Evolutionary conservation across 2,797 vertebrate genomes (phyloP).

Genomic region (Rhinoraja longicauda): DNA sequence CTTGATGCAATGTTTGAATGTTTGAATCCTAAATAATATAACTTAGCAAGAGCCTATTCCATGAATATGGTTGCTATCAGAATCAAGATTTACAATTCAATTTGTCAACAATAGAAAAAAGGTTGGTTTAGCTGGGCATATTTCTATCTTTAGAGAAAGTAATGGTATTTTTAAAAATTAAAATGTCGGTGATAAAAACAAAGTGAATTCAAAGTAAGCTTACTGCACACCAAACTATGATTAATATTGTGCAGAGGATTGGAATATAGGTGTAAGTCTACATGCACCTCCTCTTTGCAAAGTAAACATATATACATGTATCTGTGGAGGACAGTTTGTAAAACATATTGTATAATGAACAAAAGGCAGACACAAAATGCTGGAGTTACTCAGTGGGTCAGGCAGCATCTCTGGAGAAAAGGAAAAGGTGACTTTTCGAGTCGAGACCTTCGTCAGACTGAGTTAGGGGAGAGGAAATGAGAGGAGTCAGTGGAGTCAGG

Average conservation of each 20-base stretch:
- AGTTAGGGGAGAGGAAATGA: too few relatives aligned
- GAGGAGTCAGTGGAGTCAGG: too few relatives aligned
- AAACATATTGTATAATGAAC: background rate
- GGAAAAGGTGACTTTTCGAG: too few relatives aligned
- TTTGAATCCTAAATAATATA: background rate
- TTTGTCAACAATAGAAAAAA: background rate
- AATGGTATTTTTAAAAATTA: background rate
- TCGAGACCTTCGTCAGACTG: too few relatives aligned
- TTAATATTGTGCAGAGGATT: constrained; percentile 3
- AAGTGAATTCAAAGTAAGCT: background rate
- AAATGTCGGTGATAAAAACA: background rate
- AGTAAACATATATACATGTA: background rate
- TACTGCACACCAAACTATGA: background rate
- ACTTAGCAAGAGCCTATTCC: too few relatives aligned
- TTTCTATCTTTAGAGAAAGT: background rate
- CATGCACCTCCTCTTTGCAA: background rate
- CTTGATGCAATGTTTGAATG: background rate
- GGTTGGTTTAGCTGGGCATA: background rate
- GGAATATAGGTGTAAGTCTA: background rate
- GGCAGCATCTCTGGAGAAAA: too few relatives aligned
- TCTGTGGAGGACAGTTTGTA: background rate
- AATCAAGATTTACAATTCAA: background rate
- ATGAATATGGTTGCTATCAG: background rate
- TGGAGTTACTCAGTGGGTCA: too few relatives aligned
- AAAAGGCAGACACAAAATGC: too few relatives aligned